Evolutionary conservation across 2,888 invertebrate genomes (phyloP), one percentile per base, ranked within the genome.

Genomic region (Zaprionus obscuricornis): DNA sequence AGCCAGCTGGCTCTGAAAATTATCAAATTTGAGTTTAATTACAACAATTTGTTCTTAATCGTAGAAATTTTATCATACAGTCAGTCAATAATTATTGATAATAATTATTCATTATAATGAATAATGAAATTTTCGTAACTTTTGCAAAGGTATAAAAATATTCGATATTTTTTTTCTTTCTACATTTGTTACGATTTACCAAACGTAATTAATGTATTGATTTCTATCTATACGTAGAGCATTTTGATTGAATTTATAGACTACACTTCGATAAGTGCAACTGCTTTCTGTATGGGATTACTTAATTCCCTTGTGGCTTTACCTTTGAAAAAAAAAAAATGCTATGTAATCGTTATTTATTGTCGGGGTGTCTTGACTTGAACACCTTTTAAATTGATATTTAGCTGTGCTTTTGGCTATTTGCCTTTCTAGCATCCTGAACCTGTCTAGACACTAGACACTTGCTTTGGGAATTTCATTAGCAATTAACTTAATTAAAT

Each of bases 381-480:
- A 52, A 54, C 40, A 37, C 50, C 24, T 62, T 52, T 66, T 63
- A 36, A 65, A 74, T 78, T 57, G 26, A 13, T 20, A n/a, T 5
- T 31, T 39, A 18, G 34, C 22, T 11, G n/a, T 31, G 37, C 18
- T 31, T 46, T 33, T 46, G 18, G 46, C 20, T 17, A 13, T 22
- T 24, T 31, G 46, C 20, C 57, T 11, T 14, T 31, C 6, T 22
- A 31, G n/a, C 11, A 16, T 31, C 6, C 18, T 27, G 37, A 22
- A 29, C 7, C 39, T 33, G 64, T 82, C 74, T 65, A n/a, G n/a
- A n/a, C n/a, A n/a, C n/a, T 65, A 74, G 74, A 77, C 74, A 22
- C 27, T 29, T 3, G 2, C 7, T 45, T 55, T 5, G 3, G 39
- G 14, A 24, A 42, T 29, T 11, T 59, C 58, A 33, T 2, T 6